Evolutionary conservation across 2,113 vertebrate species (phyloP), one percentile per base, ranked within the genome.

Genomic region (Plectropomus leopardus): DNA sequence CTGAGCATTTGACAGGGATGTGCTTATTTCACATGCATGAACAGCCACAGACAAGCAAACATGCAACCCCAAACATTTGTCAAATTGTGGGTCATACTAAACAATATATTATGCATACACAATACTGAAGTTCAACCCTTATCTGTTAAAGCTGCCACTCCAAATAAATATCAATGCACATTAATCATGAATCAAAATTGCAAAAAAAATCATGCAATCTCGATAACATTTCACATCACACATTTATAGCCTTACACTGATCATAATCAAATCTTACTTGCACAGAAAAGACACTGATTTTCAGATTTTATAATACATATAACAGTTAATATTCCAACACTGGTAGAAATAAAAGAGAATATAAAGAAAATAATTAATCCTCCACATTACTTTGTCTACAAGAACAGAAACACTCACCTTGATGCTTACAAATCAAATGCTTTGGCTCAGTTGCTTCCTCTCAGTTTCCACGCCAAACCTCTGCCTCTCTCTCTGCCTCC

Each of bases 371-470:
- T 10, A 8, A 40, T 8, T 36, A 15, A 68, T 5, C 42, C 15
- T 61, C 14, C 5, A 1, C 14, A 44, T 3, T 3, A 9, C 24
- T 58, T 10, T 21, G 44, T 53, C 34, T 26, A 42, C 53, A 47
- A 72, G 4, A 76, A 78, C 13, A 61, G 21, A 65, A 60, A 83
- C 32, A 93, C 88, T 86, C 74, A 91, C 89, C 86, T 88, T 83
- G 54, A 77, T 42, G 59, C 42, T 82, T 71, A 60, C 58, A 78
- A 81, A 81, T 78, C 55, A 83, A 74, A 80, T 72, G 34, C 59
- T 60, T 42, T 45, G 15, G n/a, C 44, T 76, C 45, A 63, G 30
- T n/a, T 19, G 61, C 70, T 58, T 70, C 68, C 34, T 68, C 54
- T 54, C 67, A 44, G 16, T 71, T 65, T 72, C 54, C 76, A 59